These are phyloP conservation scores for Aldabrachelys gigantea DNA, from an alignment of 2,113 vertebrate species.

Conservation along the genomic window DNA sequence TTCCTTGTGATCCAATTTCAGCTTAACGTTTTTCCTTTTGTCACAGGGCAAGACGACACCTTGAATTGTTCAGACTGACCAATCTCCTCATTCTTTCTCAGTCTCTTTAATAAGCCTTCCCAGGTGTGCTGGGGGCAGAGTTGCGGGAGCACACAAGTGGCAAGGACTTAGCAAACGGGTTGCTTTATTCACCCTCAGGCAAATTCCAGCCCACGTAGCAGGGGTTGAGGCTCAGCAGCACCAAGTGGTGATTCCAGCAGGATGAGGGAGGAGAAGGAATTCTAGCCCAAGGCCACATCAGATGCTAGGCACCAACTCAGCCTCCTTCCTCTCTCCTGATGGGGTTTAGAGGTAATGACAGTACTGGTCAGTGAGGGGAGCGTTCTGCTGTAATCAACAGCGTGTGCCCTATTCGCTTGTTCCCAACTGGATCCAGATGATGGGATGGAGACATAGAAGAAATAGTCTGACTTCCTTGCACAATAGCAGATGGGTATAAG, in stretches of 20 bases:
- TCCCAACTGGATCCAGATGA: neutral
- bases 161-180: neutral
- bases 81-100: neutral
- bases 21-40: neutral
- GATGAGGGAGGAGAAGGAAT: neutral
- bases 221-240: neutral
- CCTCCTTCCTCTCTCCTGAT: neutral
- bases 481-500: neutral
- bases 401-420: neutral
- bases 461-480: neutral
- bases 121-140: neutral
- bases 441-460: neutral
- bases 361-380: neutral
- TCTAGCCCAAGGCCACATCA: neutral
- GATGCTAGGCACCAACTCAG: neutral
- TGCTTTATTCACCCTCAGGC: neutral
- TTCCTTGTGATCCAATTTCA: neutral
- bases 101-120: neutral
- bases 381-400: neutral
- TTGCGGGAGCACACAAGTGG: neutral
- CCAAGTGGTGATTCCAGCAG: neutral
- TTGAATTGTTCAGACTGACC: neutral
- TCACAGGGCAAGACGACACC: neutral
- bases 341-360: neutral
- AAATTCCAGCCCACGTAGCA: neutral